Evolutionary conservation across 2,888 invertebrate genomes (phyloP).

Genomic region (Nymphalis urticae): DNA sequence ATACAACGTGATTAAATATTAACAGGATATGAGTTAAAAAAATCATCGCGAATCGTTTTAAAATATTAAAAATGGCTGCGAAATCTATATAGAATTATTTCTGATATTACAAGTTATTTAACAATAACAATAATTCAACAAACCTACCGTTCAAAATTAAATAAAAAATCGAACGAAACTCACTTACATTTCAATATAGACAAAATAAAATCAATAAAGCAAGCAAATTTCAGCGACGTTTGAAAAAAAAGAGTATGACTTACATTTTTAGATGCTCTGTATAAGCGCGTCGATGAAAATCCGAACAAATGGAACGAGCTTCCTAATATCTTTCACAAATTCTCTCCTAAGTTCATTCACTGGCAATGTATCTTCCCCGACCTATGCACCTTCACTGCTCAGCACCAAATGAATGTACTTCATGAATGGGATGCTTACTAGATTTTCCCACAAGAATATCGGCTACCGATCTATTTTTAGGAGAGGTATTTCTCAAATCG

Average conservation of each 20-base stretch:
- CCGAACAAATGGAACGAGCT: slow-evolving; percentile 12
- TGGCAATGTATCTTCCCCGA: slow-evolving; percentile 45
- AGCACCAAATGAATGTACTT: slow-evolving; percentile 69
- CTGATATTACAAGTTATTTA: too few species aligned
- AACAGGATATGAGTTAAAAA: too few species aligned
- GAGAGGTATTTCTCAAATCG: slow-evolving; percentile 43
- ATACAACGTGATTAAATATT: too few species aligned
- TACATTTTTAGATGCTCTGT: slow-evolving; percentile 28
- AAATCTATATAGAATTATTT: too few species aligned
- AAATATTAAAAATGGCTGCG: too few species aligned
- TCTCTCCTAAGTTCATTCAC: slow-evolving; percentile 47
- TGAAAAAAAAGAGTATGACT: slow-evolving; percentile 17
- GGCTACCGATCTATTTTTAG: slow-evolving; percentile 67
- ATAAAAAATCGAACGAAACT: too few species aligned
- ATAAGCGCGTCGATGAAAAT: slow-evolving; percentile 19
- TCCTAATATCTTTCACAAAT: slow-evolving; percentile 20
- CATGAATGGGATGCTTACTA: slow-evolving; percentile 71
- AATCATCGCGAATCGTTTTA: too few species aligned
- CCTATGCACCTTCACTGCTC: slow-evolving; percentile 64
- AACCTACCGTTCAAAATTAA: too few species aligned
- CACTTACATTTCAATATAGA: too few species aligned
- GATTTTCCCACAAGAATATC: slow-evolving; percentile 59
- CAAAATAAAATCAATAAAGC: too few species aligned
- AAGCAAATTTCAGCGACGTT: background rate
- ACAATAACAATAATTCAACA: too few species aligned